A percentile compares a stretch with the other conserved stretches of the same genome.
phyloP scores from a whole-genome alignment of 2,888 invertebrate genomes.

The Aleiodes alternator region DNA sequence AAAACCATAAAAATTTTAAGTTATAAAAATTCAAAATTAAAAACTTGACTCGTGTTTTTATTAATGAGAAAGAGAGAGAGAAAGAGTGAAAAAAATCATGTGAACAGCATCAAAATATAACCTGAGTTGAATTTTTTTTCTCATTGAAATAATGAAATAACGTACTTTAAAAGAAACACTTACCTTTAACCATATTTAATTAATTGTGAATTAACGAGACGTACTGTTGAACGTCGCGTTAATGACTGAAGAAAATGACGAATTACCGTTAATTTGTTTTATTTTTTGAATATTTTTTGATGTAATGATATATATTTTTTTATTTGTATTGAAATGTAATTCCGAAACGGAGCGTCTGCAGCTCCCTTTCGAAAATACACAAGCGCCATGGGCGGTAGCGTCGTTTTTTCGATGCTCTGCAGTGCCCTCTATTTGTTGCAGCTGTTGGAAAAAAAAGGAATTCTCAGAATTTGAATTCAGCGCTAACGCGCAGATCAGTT shows the following conservation, averaged over 20 bases:
- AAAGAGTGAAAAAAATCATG: background rate
- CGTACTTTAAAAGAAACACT: constrained; percentile 31
- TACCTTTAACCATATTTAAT: constrained; percentile 55
- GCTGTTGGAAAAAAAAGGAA: no score
- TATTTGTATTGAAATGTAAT: constrained; percentile 1
- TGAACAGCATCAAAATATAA: constrained; percentile 59
- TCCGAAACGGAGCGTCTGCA: constrained; percentile 26
- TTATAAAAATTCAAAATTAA: constrained; percentile 2
- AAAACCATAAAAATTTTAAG: constrained; percentile 31
- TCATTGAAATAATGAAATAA: constrained; percentile 43
- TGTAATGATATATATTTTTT: background rate
- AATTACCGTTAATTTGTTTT: background rate
- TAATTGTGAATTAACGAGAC: background rate
- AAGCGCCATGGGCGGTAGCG: constrained; percentile 29
- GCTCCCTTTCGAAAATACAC: constrained; percentile 9
- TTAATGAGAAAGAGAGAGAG: no score
- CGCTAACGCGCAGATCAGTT: no score
- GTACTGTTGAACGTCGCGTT: background rate
- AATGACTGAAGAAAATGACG: background rate
- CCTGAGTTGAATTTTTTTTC: constrained; percentile 48
- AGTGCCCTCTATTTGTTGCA: no score
- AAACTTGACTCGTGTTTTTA: no score
- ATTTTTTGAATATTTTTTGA: constrained; percentile 1
- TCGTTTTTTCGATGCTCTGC: background rate
- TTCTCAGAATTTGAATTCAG: no score